Evolutionary conservation across 2,888 invertebrate genomes (phyloP), one percentile per base, ranked within the genome.

Genomic region (Clitarchus hookeri): DNA sequence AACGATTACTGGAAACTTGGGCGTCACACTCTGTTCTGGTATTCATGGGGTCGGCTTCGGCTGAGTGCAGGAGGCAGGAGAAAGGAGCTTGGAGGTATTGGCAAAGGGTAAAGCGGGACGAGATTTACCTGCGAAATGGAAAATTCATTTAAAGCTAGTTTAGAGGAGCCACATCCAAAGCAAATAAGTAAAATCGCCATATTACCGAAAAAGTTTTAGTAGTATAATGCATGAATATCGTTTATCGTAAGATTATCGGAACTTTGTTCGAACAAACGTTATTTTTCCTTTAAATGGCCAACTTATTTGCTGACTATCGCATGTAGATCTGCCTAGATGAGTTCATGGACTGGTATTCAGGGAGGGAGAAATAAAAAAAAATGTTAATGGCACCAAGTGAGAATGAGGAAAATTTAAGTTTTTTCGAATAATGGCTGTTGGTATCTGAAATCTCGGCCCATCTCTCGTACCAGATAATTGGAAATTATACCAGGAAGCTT

Each of bases 1-100:
- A 82, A 44, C 82, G 82, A 82, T 82, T 82, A 82, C 82, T 36
- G 27, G 36, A 82, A 82, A 82, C 27, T 82, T 82, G 9, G 44
- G 82, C 36, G 44, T 82, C 82, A 82, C 36, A 26, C 16, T 44
- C 36, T 82, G 27, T 27, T 82, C 44, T 82, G 27, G 44, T 82
- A 82, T 82, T 82, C 82, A 82, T 82, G 82, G 36, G 36, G 36
- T 65, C 23, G 65, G 65, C 65, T 48, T 16, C 65, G 65, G 65
- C 23, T 65, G 65, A n/a, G 65, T 48, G 48, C 48, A 16, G 12
- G 48, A 48, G 48, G 48, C 6, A 2, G n/a, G 65, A 23, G 65
- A 16, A 23, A 65, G 65, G 65, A 19, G n/a, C 65, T 65, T 65
- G 23, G 16, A 19, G 65, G 65, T n/a, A 65, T n/a, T n/a, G 65